These are phyloP conservation scores for Palythoa grandiflora DNA, from an alignment of 92 coral and sea anemone species.

Conservation along the genomic window DNA sequence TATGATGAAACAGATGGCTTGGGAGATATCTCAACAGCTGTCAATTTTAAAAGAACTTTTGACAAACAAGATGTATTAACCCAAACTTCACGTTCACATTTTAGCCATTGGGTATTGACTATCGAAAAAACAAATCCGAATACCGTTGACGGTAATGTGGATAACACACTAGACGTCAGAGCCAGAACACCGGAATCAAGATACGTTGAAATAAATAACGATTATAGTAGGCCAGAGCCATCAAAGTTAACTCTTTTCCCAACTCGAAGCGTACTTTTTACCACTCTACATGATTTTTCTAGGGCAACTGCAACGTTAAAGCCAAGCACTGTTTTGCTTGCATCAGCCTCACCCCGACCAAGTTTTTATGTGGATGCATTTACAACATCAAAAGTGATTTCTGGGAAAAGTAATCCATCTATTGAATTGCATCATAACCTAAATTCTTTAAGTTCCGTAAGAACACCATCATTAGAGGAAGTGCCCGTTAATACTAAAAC, in stretches of 20 bases:
- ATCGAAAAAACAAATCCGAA: background rate
- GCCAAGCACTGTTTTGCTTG: background rate
- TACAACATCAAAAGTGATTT: no score
- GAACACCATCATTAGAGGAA: conserved; percentile 1
- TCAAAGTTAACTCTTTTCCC: background rate
- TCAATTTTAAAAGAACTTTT: background rate
- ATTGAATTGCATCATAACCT: background rate
- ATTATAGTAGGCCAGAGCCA: background rate
- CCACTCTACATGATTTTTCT: background rate
- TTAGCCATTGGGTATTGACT: background rate
- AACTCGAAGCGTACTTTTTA: no score
- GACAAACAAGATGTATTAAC: background rate
- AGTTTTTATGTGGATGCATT: background rate
- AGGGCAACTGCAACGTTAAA: background rate
- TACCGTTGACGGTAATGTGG: background rate
- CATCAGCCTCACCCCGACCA: background rate
- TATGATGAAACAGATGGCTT: background rate
- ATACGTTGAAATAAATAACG: background rate
- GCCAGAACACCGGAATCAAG: background rate
- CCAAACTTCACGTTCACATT: background rate
- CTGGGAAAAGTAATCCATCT: background rate
- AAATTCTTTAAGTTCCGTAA: background rate
- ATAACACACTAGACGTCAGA: no score
- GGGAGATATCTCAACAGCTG: background rate
- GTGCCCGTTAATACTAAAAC: background rate